Base-by-base conservation (phyloP, 2,113 vertebrate genomes). In the Ranitomeya variabilis region DNA sequence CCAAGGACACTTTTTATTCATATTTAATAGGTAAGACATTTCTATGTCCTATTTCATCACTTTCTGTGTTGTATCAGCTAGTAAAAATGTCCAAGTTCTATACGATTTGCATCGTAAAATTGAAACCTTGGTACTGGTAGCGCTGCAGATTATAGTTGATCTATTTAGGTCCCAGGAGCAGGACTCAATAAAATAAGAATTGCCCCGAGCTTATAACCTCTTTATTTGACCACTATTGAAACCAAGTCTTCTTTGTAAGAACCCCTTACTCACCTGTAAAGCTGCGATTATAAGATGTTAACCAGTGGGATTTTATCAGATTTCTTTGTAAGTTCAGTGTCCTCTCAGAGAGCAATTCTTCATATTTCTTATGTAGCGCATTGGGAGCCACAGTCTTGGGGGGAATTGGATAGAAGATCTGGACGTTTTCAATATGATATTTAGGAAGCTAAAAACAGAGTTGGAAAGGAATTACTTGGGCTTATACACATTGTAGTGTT, bases 301-400 rank as follows among this genome's bases (percentile, higher is more conserved):
- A 31, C 95, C 95, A 94, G 2, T 94, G 93, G 5, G 92, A 90
- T 71, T 86, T 93, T 90, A 96, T 94, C 81, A 95, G n/a, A 85
- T 95, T 97, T 90, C 55, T 92, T 87, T 95, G 89, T 86, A 93
- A 95, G 89, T 95, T 95, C 81, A 87, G 91, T 62, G 93, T 96
- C 85, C 92, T 94, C 81, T 93, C 81, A 71, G 92, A 92, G 51
- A 92, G 80, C 0, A 93, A 88, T 76, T 91, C 71, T 90, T 95
- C 93, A 92, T 90, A 90, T 4, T 93, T 23, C 45, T 92, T 92
- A 69, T 91, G 89, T 90, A 90, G 91, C 1, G 91, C 52, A 64
- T 95, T 97, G 52, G 93, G 92, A 66, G 90, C 82, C 21, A 94
- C 89, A 57, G 0, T 92, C 87, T 95, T 95, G 77, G 93, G 90